Evolutionary conservation across 2,888 invertebrate genomes (phyloP).

Genomic region (Tipula confusa): DNA sequence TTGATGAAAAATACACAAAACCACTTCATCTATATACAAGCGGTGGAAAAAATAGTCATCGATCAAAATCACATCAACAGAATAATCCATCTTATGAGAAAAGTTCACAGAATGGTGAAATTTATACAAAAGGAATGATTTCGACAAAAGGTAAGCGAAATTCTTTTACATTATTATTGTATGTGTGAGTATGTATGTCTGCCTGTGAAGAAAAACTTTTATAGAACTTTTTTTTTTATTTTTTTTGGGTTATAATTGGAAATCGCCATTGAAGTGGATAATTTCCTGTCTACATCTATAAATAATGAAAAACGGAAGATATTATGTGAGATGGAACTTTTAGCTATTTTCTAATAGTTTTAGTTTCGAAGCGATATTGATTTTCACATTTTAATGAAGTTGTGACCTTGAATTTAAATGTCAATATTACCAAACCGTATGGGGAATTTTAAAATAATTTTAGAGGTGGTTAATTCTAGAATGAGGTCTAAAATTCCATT

Average conservation of each 20-base stretch:
- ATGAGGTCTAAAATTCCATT: too few relatives aligned
- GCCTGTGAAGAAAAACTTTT: neutral
- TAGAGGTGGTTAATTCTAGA: too few relatives aligned
- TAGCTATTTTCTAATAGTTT: neutral
- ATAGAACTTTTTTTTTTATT: neutral
- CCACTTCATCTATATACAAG: constrained; percentile 47
- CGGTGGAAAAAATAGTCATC: constrained; percentile 44
- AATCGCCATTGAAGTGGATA: neutral
- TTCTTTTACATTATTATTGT: neutral
- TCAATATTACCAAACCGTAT: too few relatives aligned
- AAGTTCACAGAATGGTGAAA: constrained; percentile 31
- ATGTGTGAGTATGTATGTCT: too few relatives aligned
- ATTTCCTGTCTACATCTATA: neutral
- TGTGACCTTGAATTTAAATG: neutral
- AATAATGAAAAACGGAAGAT: neutral
- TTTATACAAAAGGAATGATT: neutral
- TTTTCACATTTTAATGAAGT: neutral
- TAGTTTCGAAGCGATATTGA: neutral
- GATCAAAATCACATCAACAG: constrained; percentile 41
- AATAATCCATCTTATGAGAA: constrained; percentile 33
- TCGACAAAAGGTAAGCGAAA: constrained; percentile 12
- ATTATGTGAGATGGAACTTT: too few relatives aligned
- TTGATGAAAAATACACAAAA: constrained; percentile 48
- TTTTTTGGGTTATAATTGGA: neutral
- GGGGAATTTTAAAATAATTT: too few relatives aligned